Evolutionary conservation across 2,113 vertebrate genomes (phyloP).

Genomic region (Mionectes macconnelli): DNA sequence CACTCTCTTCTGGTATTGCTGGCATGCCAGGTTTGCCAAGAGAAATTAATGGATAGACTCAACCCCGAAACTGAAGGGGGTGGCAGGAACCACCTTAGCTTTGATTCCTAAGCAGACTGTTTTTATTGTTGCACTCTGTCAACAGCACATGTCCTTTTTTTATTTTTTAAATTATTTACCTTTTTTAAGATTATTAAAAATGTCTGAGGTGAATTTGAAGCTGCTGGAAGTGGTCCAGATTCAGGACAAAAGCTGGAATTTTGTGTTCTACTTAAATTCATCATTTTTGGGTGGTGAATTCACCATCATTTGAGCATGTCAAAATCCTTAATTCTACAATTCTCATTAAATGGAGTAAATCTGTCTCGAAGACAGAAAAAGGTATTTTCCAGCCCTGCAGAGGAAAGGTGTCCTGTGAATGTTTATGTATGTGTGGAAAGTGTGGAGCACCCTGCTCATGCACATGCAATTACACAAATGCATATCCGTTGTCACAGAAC

Average conservation of each 20-base stretch:
- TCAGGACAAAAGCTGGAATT: neutral
- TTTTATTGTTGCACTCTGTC: neutral
- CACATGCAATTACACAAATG: neutral
- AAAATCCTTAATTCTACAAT: neutral
- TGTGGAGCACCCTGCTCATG: neutral
- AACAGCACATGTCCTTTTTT: neutral
- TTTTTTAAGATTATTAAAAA: neutral
- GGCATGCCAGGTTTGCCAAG: neutral
- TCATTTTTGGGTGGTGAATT: neutral
- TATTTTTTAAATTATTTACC: fast-evolving
- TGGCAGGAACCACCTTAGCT: neutral
- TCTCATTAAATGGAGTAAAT: neutral
- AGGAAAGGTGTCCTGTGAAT: neutral
- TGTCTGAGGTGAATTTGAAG: neutral
- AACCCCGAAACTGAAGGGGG: neutral
- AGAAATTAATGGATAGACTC: neutral
- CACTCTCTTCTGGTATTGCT: neutral
- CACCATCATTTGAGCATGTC: neutral
- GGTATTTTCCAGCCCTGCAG: neutral
- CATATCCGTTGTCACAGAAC: neutral
- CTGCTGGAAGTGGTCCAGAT: neutral
- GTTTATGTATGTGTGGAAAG: neutral
- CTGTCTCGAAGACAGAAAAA: neutral
- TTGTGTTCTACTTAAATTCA: neutral
- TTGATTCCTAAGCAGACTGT: neutral